Evolutionary conservation across 2,113 vertebrate species (phyloP).

Genomic region (Crotophaga sulcirostris): DNA sequence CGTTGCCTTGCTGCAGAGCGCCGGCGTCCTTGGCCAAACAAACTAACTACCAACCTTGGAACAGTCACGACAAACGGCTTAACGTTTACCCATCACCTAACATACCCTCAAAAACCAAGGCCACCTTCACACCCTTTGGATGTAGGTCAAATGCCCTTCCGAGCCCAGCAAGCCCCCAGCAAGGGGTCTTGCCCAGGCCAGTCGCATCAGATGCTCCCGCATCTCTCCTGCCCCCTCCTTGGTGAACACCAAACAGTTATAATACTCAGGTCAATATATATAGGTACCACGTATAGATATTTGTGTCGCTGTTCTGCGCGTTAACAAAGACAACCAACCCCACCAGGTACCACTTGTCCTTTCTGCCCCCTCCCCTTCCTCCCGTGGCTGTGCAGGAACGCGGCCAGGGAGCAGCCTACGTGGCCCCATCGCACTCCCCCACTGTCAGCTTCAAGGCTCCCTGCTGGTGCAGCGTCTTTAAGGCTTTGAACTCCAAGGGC

Average conservation of each 20-base stretch:
- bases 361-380: constrained; percentile 68
- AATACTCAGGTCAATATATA: constrained; percentile 80
- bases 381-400: constrained; percentile 67
- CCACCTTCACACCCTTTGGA: background rate
- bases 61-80: constrained; percentile 67
- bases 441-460: constrained; percentile 94
- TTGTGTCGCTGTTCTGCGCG: constrained; percentile 72
- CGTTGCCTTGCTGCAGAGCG: background rate
- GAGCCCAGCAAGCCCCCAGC: constrained; percentile 25
- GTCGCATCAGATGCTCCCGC: constrained; percentile 27
- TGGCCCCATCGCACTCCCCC: constrained; percentile 80
- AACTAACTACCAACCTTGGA: constrained; percentile 69
- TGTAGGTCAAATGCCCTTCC: background rate
- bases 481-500: constrained; percentile 96
- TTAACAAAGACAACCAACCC: constrained; percentile 70
- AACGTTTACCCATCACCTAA: constrained; percentile 61
- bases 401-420: constrained; percentile 65
- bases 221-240: constrained; percentile 69
- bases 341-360: constrained; percentile 64
- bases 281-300: constrained; percentile 72
- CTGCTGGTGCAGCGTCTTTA: constrained; percentile 88
- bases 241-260: constrained; percentile 78
- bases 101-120: constrained; percentile 62
- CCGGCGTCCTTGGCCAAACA: constrained; percentile 42
- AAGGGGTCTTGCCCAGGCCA: constrained; percentile 7